Conservation (phyloP, 2,797 vertebrate species). For the Cyprinella venusta region DNA sequence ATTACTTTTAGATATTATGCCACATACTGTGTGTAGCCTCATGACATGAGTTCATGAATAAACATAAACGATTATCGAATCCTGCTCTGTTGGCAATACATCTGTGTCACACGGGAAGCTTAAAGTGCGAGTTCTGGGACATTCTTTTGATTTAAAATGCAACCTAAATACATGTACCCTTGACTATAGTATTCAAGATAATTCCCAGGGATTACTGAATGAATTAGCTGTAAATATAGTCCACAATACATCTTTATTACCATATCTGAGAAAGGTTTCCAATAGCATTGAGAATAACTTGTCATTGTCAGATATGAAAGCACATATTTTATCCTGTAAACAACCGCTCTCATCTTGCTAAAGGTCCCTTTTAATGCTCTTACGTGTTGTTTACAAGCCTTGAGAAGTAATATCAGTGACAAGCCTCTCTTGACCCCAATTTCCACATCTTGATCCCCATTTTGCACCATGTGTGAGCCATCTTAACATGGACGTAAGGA, state of each 20-base stretch:
- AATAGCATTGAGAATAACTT: slow-evolving; percentile 7
- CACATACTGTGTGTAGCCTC: background rate
- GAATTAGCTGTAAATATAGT: no score
- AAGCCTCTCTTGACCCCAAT: slow-evolving; percentile 78
- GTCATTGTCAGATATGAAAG: slow-evolving; percentile 16
- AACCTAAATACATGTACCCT: background rate
- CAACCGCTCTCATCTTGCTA: slow-evolving; percentile 1
- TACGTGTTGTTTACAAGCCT: slow-evolving; percentile 61
- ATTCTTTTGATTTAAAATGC: slow-evolving; percentile 24
- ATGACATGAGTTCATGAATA: slow-evolving; percentile 1
- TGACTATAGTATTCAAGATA: background rate
- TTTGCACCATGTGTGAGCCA: slow-evolving; percentile 66
- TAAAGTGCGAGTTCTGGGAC: background rate
- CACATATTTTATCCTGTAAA: slow-evolving; percentile 16
- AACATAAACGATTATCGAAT: slow-evolving; percentile 8
- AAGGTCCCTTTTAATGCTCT: slow-evolving; percentile 37
- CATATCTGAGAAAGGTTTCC: background rate
- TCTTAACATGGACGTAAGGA: slow-evolving; percentile 66
- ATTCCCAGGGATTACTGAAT: no score
- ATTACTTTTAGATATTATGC: background rate
- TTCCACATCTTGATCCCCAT: slow-evolving; percentile 66
- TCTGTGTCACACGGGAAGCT: background rate
- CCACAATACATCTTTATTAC: no score
- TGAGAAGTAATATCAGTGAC: slow-evolving; percentile 67
- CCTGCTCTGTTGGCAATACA: background rate